These are phyloP conservation scores for Alsophila aescularia DNA, from an alignment of 2,888 invertebrate genomes.

Conservation along the genomic window DNA sequence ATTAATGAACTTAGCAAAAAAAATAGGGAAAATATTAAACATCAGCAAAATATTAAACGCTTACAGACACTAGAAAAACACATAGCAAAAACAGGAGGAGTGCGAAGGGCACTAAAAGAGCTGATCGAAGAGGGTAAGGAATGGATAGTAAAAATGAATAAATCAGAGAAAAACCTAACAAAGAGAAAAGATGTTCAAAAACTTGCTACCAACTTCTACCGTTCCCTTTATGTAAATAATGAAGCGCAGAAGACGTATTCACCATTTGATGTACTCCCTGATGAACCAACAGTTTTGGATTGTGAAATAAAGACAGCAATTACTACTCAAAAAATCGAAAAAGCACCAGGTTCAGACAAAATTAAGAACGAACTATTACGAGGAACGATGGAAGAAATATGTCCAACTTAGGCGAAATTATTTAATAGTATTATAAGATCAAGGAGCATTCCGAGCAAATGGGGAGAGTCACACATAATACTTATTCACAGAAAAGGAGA, in stretches of 20 bases:
- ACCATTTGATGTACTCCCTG: not conserved
- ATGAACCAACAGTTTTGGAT: not conserved
- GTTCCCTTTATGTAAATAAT: not conserved
- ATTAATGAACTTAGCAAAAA: slow-evolving; percentile 11
- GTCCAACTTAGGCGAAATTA: slow-evolving; percentile 27
- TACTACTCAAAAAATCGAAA: slow-evolving; percentile 26
- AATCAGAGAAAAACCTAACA: not conserved
- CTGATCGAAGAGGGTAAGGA: not conserved
- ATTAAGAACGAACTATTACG: slow-evolving; percentile 35
- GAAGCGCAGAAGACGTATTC: not conserved
- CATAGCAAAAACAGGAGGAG: slow-evolving; percentile 6
- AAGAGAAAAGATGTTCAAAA: not conserved
- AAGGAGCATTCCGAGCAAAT: slow-evolving; percentile 31
- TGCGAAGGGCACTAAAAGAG: slow-evolving; percentile 19
- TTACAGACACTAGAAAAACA: slow-evolving; percentile 3
- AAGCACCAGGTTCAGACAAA: slow-evolving; percentile 36
- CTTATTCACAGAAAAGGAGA: not conserved
- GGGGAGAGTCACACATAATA: not conserved
- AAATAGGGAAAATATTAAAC: slow-evolving; percentile 9
- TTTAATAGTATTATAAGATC: slow-evolving; percentile 32
- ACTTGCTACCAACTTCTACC: not conserved
- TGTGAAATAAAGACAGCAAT: not conserved
- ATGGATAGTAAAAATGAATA: slow-evolving; percentile 15
- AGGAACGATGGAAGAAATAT: slow-evolving; percentile 26
- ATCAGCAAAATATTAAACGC: slow-evolving; percentile 18